Base-by-base conservation (phyloP, 2,888 invertebrate species). In the Chrysotoxum bicinctum region DNA sequence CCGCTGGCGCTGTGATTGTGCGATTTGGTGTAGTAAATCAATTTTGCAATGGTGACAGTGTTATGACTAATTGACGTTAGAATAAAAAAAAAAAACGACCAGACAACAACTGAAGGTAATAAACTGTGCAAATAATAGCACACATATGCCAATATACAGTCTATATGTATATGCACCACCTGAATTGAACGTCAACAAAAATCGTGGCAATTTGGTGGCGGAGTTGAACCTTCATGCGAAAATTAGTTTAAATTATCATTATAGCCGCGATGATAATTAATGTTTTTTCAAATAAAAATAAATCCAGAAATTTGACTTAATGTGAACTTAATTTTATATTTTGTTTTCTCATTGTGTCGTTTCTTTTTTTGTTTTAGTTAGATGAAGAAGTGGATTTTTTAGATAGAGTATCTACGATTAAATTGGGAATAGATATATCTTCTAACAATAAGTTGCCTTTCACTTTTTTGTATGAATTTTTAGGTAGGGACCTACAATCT, bases 51-150 rank as follows among this genome's bases (percentile, higher is more conserved):
- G 72, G 62, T 68, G 82, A 68, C 77, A 73, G 68, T 45, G 50
- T 66, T 83, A 83, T 83, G 82, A 77, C 77, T 83, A 83, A 83
- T 83, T 83, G 77, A 45, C 77, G 62, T 83, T 73, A 69, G 56
- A 69, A 68, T 62, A 73, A 76, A 66, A 60, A 60, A 54, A 21
- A 58, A 60, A 50, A 23, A 40, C 9, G 1, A 26, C 30, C 32
- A 64, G 45, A 30, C 30, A 64, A 45, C 62, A 52, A 56, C 16
- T 37, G 75, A 56, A 62, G 35, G 70, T 75, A 81, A 81, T 76
- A 81, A 68, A 77, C 62, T 77, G 60, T 58, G 40, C 77, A 82
- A 82, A 82, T 82, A 82, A 77, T 68, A 60, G 72, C 58, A 52
- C 32, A 50, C 35, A 74, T 23, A 52, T 32, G 26, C n/a, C 6